phyloP scores from a whole-genome alignment of 1,140 invertebrate species.

The Leptinotarsa lineolata region DNA sequence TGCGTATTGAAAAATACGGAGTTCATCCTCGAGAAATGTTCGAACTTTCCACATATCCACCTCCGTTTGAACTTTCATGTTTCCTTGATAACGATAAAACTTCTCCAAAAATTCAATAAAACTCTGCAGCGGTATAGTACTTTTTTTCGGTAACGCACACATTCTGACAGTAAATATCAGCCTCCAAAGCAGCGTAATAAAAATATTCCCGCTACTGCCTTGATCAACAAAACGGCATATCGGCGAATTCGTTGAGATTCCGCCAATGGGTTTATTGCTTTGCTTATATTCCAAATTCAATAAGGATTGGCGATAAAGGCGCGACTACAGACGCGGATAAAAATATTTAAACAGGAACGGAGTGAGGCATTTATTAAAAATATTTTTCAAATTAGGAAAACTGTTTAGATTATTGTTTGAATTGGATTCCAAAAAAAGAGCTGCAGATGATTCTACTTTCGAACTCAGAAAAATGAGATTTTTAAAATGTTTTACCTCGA shows the following conservation, averaged over 20 bases:
- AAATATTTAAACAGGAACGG: slow-evolving; percentile 23
- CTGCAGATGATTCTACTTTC: no score
- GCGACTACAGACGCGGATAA: slow-evolving; percentile 30
- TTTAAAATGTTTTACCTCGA: no score
- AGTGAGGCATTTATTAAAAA: background rate
- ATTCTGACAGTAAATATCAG: slow-evolving; percentile 27
- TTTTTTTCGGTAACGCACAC: slow-evolving; percentile 16
- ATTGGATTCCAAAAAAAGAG: no score
- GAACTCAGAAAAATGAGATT: no score
- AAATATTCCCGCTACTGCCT: slow-evolving; percentile 36
- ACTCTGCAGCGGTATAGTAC: background rate
- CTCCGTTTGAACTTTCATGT: background rate
- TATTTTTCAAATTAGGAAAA: no score
- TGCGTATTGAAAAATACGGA: background rate
- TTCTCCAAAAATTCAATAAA: slow-evolving; percentile 16
- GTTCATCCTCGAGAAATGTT: background rate
- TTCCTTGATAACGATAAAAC: background rate
- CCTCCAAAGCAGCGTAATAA: slow-evolving; percentile 33
- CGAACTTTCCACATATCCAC: slow-evolving; percentile 3
- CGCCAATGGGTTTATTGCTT: slow-evolving; percentile 52
- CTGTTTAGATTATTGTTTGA: no score
- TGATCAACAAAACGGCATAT: slow-evolving; percentile 45
- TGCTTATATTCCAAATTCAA: slow-evolving; percentile 53
- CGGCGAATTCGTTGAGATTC: slow-evolving; percentile 47
- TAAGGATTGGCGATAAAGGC: slow-evolving; percentile 46